Conservation (phyloP, 2,113 vertebrate species). For the Gobius niger region DNA sequence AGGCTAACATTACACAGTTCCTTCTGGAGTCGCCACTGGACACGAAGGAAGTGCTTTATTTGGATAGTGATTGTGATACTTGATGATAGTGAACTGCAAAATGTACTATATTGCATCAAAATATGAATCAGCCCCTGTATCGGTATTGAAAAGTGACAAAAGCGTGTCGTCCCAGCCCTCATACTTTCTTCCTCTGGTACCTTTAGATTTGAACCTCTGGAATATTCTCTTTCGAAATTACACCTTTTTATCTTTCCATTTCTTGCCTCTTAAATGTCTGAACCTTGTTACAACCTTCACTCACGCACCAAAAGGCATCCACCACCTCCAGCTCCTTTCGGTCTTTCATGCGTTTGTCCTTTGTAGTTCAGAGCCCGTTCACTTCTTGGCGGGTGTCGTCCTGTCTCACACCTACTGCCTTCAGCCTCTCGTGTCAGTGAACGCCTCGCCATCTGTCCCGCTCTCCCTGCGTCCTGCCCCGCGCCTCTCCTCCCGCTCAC, state of each 20-base stretch:
- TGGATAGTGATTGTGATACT: too few species aligned
- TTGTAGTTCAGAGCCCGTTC: constrained; percentile 28
- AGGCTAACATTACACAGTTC: too few species aligned
- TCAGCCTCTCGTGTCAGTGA: constrained; percentile 54
- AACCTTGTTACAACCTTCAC: constrained; percentile 44
- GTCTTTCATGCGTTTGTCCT: constrained; percentile 49
- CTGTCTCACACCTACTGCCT: constrained; percentile 46
- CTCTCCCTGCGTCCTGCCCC: constrained; percentile 44
- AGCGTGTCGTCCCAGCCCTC: too few species aligned
- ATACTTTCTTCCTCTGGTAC: too few species aligned
- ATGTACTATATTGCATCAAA: too few species aligned
- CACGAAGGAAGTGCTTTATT: too few species aligned
- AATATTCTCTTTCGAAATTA: too few species aligned
- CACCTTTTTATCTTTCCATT: not conserved
- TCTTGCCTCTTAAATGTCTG: not conserved
- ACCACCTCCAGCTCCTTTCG: constrained; percentile 19
- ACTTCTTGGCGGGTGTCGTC: constrained; percentile 8
- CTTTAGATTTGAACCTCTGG: too few species aligned
- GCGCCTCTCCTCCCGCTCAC: constrained; percentile 37
- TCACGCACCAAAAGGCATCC: constrained; percentile 37
- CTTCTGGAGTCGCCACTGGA: too few species aligned
- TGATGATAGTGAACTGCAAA: too few species aligned
- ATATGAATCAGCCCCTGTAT: too few species aligned
- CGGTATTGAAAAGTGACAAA: too few species aligned
- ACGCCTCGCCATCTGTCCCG: constrained; percentile 58